A percentile compares a stretch with the other conserved stretches of the same genome.
These are phyloP conservation scores for Bufo bufo DNA, from an alignment of 2,113 vertebrate genomes.

Conservation along the genomic window DNA sequence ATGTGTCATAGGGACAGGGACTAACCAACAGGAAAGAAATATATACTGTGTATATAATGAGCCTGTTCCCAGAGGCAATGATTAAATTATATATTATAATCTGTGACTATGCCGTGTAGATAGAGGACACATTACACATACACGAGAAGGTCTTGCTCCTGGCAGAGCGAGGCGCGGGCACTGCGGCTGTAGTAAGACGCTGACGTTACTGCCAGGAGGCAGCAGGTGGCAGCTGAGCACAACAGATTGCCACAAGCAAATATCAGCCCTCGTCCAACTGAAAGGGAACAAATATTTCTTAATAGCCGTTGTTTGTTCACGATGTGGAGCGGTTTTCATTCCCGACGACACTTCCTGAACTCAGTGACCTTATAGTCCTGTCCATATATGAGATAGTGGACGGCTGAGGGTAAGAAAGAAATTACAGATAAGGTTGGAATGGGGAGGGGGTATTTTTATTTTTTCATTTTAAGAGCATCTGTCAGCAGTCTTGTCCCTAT, in stretches of 20 bases:
- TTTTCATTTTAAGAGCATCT: no score
- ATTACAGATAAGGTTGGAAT: no score
- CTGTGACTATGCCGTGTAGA: no score
- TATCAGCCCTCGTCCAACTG: background rate
- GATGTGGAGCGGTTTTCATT: background rate
- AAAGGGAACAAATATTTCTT: conserved; percentile 12
- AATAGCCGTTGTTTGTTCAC: background rate
- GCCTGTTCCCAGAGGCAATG: no score
- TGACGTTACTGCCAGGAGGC: conserved; percentile 12
- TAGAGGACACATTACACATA: background rate
- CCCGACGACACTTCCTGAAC: background rate
- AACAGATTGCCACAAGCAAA: conserved; percentile 32
- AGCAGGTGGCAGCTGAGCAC: conserved; percentile 24
- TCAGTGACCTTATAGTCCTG: background rate
- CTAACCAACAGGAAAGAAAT: no score
- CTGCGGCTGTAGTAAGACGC: background rate
- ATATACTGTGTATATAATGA: no score
- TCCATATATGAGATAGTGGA: background rate
- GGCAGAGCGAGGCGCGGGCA: background rate
- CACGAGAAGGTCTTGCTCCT: background rate
- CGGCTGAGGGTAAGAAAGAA: no score
- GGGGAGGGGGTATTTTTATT: no score
- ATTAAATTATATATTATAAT: no score
- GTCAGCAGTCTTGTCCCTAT: no score
- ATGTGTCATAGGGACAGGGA: no score